Evolutionary conservation across 2,888 invertebrate species (phyloP).

Genomic region (Mactromeris polynyma): DNA sequence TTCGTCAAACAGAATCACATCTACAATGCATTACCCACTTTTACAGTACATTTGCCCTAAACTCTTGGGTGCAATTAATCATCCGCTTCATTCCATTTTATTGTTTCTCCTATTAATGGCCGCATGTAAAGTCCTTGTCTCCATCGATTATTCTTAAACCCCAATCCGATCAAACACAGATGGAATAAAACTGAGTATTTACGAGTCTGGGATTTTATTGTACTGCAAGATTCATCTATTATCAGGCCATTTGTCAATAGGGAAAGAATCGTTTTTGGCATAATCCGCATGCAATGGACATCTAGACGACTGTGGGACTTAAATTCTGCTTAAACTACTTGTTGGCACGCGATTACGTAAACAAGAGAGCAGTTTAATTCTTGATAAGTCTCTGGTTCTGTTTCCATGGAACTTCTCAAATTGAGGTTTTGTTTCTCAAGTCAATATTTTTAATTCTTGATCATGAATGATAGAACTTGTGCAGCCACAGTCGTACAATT

Average conservation of each 20-base stretch:
- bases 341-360: constrained; percentile 4
- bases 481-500: too few relatives aligned
- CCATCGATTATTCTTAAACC: not conserved
- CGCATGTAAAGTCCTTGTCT: not conserved
- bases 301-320: not conserved
- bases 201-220: not conserved
- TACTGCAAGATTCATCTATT: not conserved
- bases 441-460: too few relatives aligned
- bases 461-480: too few relatives aligned
- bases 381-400: not conserved
- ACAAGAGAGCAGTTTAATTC: not conserved
- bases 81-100: not conserved
- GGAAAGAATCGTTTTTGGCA: not conserved
- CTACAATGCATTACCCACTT: too few relatives aligned
- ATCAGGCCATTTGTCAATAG: constrained; percentile 5
- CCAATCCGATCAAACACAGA: not conserved
- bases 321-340: not conserved
- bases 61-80: not conserved
- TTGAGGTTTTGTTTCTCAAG: too few relatives aligned
- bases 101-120: not conserved
- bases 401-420: too few relatives aligned
- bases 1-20: too few relatives aligned
- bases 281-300: not conserved
- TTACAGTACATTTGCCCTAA: not conserved
- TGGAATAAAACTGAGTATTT: not conserved